Evolutionary conservation across 2,888 invertebrate genomes (phyloP).

Genomic region (Rambutsinella grinnellia): DNA sequence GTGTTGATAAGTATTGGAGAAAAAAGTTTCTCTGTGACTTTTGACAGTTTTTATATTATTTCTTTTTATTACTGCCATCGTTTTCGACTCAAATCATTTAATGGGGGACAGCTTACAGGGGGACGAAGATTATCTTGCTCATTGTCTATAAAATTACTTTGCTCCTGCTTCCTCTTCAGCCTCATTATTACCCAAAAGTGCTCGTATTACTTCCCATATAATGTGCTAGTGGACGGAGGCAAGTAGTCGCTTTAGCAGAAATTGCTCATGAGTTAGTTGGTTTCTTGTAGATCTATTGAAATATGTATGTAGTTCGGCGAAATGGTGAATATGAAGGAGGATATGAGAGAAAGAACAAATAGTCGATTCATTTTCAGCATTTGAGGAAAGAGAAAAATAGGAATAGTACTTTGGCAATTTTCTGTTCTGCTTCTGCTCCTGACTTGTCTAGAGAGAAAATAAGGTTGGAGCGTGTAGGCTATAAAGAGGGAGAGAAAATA

Average conservation of each 20-base stretch:
- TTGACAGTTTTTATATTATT: conserved; percentile 56
- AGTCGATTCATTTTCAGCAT: conserved; percentile 15
- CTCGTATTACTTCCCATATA: not conserved
- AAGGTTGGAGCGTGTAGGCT: no score
- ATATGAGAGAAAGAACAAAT: conserved; percentile 7
- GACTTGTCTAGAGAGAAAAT: conserved; percentile 11
- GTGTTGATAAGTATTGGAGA: no score
- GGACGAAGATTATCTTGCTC: conserved; percentile 47
- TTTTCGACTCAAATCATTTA: conserved; percentile 53
- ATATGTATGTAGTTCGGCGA: no score
- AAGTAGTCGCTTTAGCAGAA: no score
- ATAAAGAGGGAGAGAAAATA: not conserved
- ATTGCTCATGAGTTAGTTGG: no score
- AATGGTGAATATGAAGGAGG: not conserved
- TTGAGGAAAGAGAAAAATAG: no score
- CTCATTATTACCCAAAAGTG: no score
- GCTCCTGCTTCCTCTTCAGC: conserved; percentile 20
- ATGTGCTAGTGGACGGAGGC: no score
- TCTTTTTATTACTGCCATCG: conserved; percentile 47
- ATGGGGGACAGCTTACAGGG: conserved; percentile 40
- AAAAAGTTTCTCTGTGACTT: conserved; percentile 52
- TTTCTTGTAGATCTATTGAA: no score
- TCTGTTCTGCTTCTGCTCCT: conserved; percentile 17
- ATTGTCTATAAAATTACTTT: conserved; percentile 51
- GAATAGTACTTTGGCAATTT: conserved; percentile 26